Evolutionary conservation across 2,888 invertebrate species (phyloP).

Genomic region (Dioctria linearis): DNA sequence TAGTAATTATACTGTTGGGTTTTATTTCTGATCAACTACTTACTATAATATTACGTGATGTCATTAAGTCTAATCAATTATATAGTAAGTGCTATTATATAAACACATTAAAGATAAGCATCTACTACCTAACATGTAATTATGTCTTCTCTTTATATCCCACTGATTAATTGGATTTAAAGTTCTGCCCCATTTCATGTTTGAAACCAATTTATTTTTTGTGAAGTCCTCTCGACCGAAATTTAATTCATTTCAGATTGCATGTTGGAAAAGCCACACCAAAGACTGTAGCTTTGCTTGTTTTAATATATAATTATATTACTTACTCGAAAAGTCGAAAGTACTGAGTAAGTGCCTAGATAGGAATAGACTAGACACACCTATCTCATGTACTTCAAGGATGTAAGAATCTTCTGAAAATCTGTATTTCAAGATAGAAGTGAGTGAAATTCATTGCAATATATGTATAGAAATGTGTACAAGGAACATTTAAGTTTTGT

Average conservation of each 20-base stretch:
- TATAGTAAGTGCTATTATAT: too few relatives aligned
- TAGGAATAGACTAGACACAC: constrained; percentile 7
- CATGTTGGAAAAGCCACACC: background rate
- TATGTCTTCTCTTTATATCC: background rate
- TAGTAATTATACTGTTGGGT: too few relatives aligned
- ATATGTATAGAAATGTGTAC: constrained; percentile 8
- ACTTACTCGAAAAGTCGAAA: background rate
- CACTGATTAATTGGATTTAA: constrained; percentile 11
- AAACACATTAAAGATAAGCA: too few relatives aligned
- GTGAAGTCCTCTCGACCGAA: background rate
- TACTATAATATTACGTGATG: too few relatives aligned
- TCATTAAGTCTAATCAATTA: too few relatives aligned
- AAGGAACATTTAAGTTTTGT: too few relatives aligned
- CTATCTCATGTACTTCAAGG: background rate
- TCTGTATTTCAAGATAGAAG: constrained; percentile 10
- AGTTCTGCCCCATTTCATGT: background rate
- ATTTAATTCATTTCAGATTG: constrained; percentile 32
- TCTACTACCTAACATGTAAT: too few relatives aligned
- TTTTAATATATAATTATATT: constrained; percentile 20
- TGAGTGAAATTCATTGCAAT: constrained; percentile 18
- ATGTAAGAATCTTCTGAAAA: constrained; percentile 38
- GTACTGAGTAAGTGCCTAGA: constrained; percentile 23
- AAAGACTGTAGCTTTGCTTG: background rate
- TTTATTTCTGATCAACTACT: too few relatives aligned
- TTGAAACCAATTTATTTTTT: background rate